These are phyloP conservation scores for Procavia capensis DNA, from an alignment of 2,113 vertebrate genomes.

Conservation along the genomic window DNA sequence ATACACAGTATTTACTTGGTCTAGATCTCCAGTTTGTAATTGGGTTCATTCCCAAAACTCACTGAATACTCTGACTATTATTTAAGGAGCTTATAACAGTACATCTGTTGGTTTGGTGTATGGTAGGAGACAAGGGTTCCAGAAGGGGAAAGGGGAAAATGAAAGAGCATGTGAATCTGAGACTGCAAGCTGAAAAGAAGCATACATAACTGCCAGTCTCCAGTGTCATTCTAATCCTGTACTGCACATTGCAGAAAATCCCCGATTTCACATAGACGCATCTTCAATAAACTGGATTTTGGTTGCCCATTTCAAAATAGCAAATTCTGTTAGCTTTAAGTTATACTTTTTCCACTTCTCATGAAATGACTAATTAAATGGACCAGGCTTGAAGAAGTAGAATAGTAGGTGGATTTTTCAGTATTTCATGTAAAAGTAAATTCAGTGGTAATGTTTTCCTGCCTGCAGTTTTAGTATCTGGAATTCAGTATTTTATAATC, in stretches of 20 bases:
- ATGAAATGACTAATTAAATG: not conserved
- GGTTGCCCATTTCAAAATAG: not conserved
- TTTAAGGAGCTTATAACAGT: constrained; percentile 76
- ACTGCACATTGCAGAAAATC: constrained; percentile 67
- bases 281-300: constrained; percentile 61
- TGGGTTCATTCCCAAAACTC: constrained; percentile 81
- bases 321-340: not conserved
- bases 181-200: constrained; percentile 74
- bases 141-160: not conserved
- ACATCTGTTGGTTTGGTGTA: constrained; percentile 76
- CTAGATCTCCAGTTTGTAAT: constrained; percentile 81
- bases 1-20: constrained; percentile 86
- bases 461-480: constrained; percentile 9
- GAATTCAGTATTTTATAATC: constrained; percentile 6
- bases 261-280: not conserved
- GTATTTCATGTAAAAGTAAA: constrained; percentile 24
- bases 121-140: constrained; percentile 79
- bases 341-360: constrained; percentile 37
- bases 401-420: constrained; percentile 66
- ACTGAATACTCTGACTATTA: constrained; percentile 82
- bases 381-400: constrained; percentile 67
- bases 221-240: constrained; percentile 66
- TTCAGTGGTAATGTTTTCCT: not conserved
- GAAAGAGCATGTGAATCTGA: not conserved
- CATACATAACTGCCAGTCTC: constrained; percentile 71